Evolutionary conservation across 2,113 vertebrate species (phyloP).

Genomic region (Lynx canadensis): DNA sequence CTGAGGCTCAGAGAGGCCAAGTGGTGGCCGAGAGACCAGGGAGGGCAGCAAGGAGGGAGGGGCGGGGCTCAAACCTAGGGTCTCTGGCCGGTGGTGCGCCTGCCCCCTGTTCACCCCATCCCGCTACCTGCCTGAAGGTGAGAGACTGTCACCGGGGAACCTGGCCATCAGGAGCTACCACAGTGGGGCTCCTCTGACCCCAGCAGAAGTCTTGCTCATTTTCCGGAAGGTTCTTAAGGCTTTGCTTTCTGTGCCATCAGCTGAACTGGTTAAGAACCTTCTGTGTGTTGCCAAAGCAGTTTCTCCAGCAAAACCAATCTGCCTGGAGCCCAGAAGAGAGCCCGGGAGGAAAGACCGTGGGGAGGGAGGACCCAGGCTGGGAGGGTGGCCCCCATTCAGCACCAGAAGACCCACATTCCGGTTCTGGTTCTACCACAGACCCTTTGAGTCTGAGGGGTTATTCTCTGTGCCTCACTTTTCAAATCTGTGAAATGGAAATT

Average conservation of each 20-base stretch:
- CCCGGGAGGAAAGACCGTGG: not conserved
- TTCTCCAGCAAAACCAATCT: not conserved
- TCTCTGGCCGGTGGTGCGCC: not conserved
- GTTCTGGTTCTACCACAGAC: not conserved
- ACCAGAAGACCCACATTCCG: not conserved
- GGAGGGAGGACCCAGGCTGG: not conserved
- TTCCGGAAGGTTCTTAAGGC: not conserved
- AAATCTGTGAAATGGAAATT: not conserved
- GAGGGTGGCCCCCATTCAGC: not conserved
- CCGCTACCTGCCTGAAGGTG: fast-evolving
- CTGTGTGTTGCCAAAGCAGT: not conserved
- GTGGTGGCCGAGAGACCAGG: not conserved
- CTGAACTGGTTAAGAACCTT: not conserved
- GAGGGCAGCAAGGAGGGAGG: not conserved
- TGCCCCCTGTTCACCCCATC: not conserved
- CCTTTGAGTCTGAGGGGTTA: not conserved
- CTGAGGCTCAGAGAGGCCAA: not conserved
- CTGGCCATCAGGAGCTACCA: fast-evolving
- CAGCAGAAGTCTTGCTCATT: not conserved
- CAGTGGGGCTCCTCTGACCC: not conserved
- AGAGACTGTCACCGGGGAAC: fast-evolving
- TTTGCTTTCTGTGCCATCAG: not conserved
- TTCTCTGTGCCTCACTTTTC: not conserved
- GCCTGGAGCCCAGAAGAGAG: no score
- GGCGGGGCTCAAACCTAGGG: not conserved